Evolutionary conservation across 2,797 vertebrate species (phyloP), one percentile per base, ranked within the genome.

Genomic region (Paedocypris micromegethes): DNA sequence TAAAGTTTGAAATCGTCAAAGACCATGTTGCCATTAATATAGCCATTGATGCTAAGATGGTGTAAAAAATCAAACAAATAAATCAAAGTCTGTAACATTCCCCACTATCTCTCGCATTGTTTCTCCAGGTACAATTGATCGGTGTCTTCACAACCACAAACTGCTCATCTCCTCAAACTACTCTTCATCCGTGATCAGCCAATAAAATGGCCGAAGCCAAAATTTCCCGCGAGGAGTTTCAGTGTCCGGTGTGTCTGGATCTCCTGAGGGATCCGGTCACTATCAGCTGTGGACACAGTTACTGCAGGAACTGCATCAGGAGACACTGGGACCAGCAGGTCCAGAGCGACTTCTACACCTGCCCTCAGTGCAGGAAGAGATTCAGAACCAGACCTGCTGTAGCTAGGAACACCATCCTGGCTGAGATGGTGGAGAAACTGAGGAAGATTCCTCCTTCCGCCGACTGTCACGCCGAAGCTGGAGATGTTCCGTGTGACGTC

Each of bases 261-360:
- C 6, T 45, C 9, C 40, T 64, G 50, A 53, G 53, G 62, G 41
- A 64, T 53, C 50, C 62, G 45, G 62, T 64, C 49, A 53, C 62
- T 8, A 54, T 54, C 5, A 37, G 40, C 23, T 23, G 23, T 23
- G 23, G 23, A 23, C 23, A 23, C 23, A 23, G 23, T 23, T 23
- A 23, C 23, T 23, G 23, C 23, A 23, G 23, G 23, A 23, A 23
- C 23, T 23, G 23, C 23, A 23, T 23, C 23, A 23, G 23, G 23
- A 23, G 23, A 23, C 23, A 23, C 23, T 23, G 23, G 23, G 23
- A 23, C 23, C 23, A 23, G 23, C 23, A 23, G 23, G 5, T 54
- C 37, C 38, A 55, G 38, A 41, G 40, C 6, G 40, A 6, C 6
- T 1, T 40, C 38, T 55, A 55, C 53, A 55, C 37, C 53, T 55